Percentiles rank a stretch among this genome's conserved stretches.
Evolutionary conservation across 2,113 vertebrate species (phyloP).

Genomic region (Fulica atra): DNA sequence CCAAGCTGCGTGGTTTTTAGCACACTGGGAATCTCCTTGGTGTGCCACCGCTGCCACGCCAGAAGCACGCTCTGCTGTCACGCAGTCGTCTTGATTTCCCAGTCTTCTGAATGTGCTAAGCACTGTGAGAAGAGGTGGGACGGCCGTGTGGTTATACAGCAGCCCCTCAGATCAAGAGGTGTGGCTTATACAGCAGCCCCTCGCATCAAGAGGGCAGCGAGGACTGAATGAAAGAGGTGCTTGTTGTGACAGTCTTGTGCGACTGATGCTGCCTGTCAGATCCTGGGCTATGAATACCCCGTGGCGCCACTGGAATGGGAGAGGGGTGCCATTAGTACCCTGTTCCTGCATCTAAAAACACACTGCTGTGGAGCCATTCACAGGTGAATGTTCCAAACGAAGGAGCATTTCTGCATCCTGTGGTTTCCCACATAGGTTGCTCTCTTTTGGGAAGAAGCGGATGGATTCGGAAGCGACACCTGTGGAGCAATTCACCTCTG

Average conservation of each 20-base stretch:
- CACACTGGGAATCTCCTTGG: not conserved
- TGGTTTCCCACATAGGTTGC: not conserved
- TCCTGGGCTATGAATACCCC: too few relatives aligned
- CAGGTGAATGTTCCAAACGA: conserved; percentile 41
- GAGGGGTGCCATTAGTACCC: conserved; percentile 10
- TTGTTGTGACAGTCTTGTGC: not conserved
- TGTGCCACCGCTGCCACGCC: not conserved
- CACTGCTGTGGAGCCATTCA: not conserved
- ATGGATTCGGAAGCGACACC: not conserved
- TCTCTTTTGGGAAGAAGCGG: not conserved
- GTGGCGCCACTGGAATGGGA: not conserved
- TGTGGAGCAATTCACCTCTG: not conserved
- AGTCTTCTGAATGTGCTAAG: not conserved
- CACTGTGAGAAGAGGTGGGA: not conserved
- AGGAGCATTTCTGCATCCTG: not conserved
- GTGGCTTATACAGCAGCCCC: not conserved
- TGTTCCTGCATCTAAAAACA: conserved; percentile 19
- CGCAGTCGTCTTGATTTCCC: not conserved
- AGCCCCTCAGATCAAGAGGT: not conserved
- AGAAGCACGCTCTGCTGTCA: rapidly evolving
- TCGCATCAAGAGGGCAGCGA: not conserved
- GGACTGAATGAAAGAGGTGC: not conserved
- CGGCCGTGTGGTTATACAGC: not conserved
- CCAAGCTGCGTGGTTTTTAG: not conserved
- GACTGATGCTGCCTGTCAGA: not conserved